Conservation (phyloP, 2,797 vertebrate genomes). For the Gadopsis bispinosus region DNA sequence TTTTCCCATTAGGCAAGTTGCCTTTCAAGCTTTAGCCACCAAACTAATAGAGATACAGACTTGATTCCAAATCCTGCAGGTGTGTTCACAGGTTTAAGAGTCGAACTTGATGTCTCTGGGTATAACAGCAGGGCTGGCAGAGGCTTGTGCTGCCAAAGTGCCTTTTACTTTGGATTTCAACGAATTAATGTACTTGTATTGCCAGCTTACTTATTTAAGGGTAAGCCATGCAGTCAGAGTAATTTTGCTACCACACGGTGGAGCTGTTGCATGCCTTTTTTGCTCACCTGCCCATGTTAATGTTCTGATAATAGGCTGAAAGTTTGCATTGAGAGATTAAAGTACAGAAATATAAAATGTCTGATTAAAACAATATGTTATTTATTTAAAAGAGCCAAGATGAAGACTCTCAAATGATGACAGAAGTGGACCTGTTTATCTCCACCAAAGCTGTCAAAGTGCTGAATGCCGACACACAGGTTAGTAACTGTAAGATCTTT, state of each 20-base stretch:
- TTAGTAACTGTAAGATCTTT: slow-evolving; percentile 42
- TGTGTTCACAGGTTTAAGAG: slow-evolving; percentile 21
- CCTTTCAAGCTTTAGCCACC: neutral
- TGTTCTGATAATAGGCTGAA: slow-evolving; percentile 1
- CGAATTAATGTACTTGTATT: neutral
- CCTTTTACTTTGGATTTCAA: slow-evolving; percentile 4
- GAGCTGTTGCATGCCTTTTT: slow-evolving; percentile 60
- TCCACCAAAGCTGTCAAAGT: slow-evolving; percentile 98
- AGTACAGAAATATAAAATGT: neutral
- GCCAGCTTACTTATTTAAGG: neutral
- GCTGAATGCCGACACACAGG: slow-evolving; percentile 94
- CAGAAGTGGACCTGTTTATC: slow-evolving; percentile 89
- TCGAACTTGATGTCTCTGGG: neutral
- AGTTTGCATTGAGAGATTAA: neutral
- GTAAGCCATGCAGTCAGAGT: slow-evolving; percentile 2
- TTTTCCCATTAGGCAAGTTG: neutral
- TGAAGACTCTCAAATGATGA: slow-evolving; percentile 91
- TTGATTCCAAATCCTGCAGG: neutral
- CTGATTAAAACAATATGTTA: neutral
- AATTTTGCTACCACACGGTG: slow-evolving; percentile 71
- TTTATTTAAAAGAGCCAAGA: slow-evolving; percentile 87
- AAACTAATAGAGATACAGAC: neutral
- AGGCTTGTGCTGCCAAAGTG: neutral
- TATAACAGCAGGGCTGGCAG: neutral
- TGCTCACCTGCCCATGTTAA: neutral